These are phyloP conservation scores for Hemibagrus guttatus DNA, from an alignment of 2,797 vertebrate genomes.

Conservation along the genomic window DNA sequence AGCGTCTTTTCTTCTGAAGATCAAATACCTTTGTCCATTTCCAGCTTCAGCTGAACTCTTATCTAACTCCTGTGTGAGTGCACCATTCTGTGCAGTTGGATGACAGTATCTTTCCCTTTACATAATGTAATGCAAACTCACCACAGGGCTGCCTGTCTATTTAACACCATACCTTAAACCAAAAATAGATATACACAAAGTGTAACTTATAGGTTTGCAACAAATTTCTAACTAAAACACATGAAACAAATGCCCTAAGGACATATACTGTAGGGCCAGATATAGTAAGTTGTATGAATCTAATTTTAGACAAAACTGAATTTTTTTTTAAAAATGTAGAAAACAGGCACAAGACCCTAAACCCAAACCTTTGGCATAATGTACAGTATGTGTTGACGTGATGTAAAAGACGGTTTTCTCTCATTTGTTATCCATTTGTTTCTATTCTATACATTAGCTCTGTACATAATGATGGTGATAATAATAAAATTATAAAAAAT, in stretches of 20 bases:
- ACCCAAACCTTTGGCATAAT: background rate
- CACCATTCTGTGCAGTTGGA: background rate
- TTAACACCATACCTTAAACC: background rate
- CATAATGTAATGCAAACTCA: slow-evolving; percentile 18
- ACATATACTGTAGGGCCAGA: background rate
- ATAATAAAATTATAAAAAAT: background rate
- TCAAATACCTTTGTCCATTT: slow-evolving; percentile 36
- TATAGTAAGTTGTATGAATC: background rate
- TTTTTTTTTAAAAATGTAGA: background rate
- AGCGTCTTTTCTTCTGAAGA: slow-evolving; percentile 31
- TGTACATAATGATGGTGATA: background rate
- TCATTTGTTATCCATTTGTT: background rate
- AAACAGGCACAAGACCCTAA: background rate
- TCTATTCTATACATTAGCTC: background rate
- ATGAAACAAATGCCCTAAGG: background rate
- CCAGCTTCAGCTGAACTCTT: slow-evolving; percentile 33
- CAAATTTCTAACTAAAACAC: background rate
- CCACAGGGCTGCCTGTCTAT: background rate
- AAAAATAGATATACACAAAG: background rate
- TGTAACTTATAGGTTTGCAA: background rate
- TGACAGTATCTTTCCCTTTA: slow-evolving; percentile 17
- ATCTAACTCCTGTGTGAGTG: slow-evolving; percentile 32
- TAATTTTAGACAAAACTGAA: background rate
- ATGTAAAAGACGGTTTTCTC: background rate
- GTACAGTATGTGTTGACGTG: background rate